Evolutionary conservation across 2,797 vertebrate species (phyloP).

Genomic region (Hafferia zeledoni): DNA sequence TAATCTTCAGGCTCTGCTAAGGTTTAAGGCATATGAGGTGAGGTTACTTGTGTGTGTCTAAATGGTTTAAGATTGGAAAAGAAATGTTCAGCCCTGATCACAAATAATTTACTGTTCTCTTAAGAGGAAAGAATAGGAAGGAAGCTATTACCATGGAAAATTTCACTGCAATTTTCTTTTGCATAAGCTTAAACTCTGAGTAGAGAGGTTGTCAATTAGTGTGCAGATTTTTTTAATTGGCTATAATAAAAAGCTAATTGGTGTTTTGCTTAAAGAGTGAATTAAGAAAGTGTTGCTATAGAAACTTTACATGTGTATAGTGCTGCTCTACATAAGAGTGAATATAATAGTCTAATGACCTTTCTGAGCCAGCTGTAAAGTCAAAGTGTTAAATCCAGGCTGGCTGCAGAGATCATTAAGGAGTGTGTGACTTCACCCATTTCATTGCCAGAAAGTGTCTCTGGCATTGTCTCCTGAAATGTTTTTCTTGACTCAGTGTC

Average conservation of each 20-base stretch:
- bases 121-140: conserved; percentile 41
- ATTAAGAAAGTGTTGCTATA: conserved; percentile 74
- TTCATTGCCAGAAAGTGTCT: not conserved
- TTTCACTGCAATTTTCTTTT: conserved; percentile 61
- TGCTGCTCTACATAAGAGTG: conserved; percentile 57
- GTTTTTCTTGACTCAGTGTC: not conserved
- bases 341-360: conserved; percentile 66
- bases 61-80: conserved; percentile 27
- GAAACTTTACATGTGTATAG: conserved; percentile 60
- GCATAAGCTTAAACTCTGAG: conserved; percentile 65
- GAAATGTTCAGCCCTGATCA: not conserved
- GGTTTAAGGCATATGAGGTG: not conserved
- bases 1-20: not conserved
- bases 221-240: conserved; percentile 75
- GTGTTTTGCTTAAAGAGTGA: conserved; percentile 78
- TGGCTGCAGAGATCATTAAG: conserved; percentile 7
- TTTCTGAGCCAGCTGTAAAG: conserved; percentile 59
- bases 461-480: not conserved
- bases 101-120: conserved; percentile 45
- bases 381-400: not conserved
- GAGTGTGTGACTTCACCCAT: not conserved
- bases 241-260: conserved; percentile 77
- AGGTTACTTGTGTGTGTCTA: conserved; percentile 6
- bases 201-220: conserved; percentile 75
- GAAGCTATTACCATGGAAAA: conserved; percentile 42